Evolutionary conservation across 1,140 invertebrate species (phyloP).

Genomic region (Trachymyrmex septentrionalis): DNA sequence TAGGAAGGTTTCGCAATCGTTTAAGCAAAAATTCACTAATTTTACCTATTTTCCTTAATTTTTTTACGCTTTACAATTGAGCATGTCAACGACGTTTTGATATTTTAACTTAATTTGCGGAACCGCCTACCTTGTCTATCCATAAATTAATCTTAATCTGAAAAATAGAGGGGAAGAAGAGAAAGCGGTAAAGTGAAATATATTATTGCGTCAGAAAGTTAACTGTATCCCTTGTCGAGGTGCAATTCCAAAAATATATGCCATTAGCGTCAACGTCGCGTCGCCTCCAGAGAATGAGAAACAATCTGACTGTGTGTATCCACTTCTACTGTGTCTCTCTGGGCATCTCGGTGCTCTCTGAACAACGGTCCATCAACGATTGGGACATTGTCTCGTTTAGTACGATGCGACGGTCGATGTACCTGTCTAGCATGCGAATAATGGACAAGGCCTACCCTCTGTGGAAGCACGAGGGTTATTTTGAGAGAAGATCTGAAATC

Average conservation of each 20-base stretch:
- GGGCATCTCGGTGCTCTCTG: too few relatives aligned
- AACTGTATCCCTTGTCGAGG: conserved; percentile 17
- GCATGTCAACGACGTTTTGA: not conserved
- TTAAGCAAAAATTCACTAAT: too few relatives aligned
- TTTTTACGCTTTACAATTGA: too few relatives aligned
- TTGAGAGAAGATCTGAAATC: conserved; percentile 37
- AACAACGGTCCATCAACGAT: conserved; percentile 29
- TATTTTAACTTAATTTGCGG: conserved; percentile 19
- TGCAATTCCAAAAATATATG: conserved; percentile 43
- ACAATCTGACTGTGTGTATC: conserved; percentile 18
- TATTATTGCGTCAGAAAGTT: conserved; percentile 21
- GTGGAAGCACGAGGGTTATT: not conserved
- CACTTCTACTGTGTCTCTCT: not conserved
- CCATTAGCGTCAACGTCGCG: not conserved
- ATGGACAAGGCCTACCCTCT: conserved; percentile 1
- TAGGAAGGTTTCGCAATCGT: too few relatives aligned
- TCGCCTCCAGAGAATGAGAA: not conserved
- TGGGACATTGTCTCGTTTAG: conserved; percentile 10
- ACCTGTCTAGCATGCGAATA: conserved; percentile 39
- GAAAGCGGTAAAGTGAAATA: not conserved
- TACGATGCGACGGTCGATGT: conserved; percentile 7
- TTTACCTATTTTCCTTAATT: too few relatives aligned
- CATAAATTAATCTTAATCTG: not conserved
- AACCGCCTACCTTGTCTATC: not conserved
- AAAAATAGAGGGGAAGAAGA: not conserved